These are phyloP conservation scores for Liparis tanakae DNA, from an alignment of 2,797 vertebrate species.

Conservation along the genomic window DNA sequence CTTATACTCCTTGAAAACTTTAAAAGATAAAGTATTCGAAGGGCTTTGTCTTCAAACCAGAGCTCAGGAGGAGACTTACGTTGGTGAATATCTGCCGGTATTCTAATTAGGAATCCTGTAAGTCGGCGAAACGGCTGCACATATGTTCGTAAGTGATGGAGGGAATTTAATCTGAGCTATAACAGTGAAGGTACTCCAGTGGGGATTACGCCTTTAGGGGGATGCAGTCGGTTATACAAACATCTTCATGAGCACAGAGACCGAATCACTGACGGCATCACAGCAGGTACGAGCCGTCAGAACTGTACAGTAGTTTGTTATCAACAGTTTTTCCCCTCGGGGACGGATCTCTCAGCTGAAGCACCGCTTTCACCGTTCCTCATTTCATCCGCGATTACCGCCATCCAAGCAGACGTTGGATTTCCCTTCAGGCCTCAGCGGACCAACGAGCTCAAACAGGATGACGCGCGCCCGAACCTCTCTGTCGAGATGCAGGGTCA, in stretches of 20 bases:
- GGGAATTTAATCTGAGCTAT: neutral
- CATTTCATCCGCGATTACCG: neutral
- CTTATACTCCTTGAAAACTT: no score
- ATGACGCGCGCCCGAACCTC: neutral
- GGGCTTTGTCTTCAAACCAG: no score
- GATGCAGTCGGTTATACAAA: neutral
- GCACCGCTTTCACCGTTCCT: neutral
- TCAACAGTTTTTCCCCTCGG: neutral
- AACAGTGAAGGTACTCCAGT: neutral
- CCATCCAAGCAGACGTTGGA: neutral
- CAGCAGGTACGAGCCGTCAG: neutral
- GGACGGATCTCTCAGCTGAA: neutral
- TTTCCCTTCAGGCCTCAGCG: slow-evolving; percentile 3
- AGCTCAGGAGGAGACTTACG: neutral
- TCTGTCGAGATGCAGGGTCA: neutral
- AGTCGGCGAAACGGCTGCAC: neutral
- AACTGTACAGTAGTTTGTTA: neutral
- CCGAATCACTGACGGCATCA: neutral
- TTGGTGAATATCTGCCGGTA: neutral
- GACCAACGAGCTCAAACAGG: neutral
- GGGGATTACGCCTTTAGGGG: neutral
- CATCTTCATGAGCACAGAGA: neutral
- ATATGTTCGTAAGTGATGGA: neutral
- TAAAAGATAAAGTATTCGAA: no score
- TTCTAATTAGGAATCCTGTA: neutral